phyloP scores from a whole-genome alignment of 2,797 vertebrate species.

The Sphaeramia orbicularis region DNA sequence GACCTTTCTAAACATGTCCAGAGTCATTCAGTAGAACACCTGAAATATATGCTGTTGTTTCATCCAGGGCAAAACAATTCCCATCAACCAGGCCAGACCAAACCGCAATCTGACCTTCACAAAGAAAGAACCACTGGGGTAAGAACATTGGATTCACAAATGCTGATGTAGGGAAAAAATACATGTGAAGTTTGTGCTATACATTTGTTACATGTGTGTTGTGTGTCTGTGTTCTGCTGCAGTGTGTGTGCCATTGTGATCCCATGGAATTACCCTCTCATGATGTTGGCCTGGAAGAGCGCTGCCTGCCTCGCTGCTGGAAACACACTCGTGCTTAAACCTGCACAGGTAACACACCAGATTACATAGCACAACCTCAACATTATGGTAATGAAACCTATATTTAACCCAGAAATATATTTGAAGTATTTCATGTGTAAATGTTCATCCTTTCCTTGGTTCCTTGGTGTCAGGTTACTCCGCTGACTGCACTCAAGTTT shows the following conservation, averaged over 20 bases:
- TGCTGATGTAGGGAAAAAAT: neutral
- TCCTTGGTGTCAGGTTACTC: slow-evolving; percentile 89
- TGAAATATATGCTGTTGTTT: neutral
- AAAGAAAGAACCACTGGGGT: slow-evolving; percentile 96
- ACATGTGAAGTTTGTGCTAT: too few species aligned
- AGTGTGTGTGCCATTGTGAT: slow-evolving; percentile 97
- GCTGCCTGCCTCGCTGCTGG: slow-evolving; percentile 95
- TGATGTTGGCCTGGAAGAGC: slow-evolving; percentile 99
- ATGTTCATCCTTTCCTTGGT: too few species aligned
- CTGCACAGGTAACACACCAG: slow-evolving; percentile 88
- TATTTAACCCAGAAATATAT: neutral
- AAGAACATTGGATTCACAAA: slow-evolving; percentile 47
- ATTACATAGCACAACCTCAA: neutral
- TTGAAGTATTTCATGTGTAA: too few species aligned
- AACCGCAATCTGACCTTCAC: slow-evolving; percentile 97
- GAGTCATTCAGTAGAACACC: neutral
- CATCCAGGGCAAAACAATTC: slow-evolving; percentile 94
- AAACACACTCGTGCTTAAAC: slow-evolving; percentile 95
- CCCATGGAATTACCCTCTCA: slow-evolving; percentile 98
- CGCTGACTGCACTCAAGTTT: slow-evolving; percentile 95
- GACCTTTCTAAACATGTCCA: neutral
- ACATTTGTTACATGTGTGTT: neutral
- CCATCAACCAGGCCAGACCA: slow-evolving; percentile 96
- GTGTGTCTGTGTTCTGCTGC: slow-evolving; percentile 16
- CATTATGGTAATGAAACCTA: neutral